Evolutionary conservation across 2,113 vertebrate species (phyloP).

Genomic region (Psettodes erumei): DNA sequence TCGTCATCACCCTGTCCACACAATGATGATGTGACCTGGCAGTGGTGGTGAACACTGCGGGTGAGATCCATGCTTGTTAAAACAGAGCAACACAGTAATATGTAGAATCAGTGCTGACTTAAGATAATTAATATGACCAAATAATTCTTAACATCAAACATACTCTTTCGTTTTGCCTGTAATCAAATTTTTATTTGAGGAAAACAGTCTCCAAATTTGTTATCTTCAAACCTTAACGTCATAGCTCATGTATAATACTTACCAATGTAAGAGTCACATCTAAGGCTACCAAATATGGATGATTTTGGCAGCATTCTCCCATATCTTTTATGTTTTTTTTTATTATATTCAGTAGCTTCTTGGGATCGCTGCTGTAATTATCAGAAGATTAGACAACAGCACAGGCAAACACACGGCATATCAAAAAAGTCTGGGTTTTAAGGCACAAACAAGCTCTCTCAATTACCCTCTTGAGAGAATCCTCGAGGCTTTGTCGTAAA

Average conservation of each 20-base stretch:
- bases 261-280: background rate
- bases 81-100: too few species aligned
- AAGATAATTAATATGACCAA: background rate
- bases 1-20: conserved; percentile 19
- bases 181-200: background rate
- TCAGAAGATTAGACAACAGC: conserved; percentile 47
- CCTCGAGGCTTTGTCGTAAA: conserved; percentile 56
- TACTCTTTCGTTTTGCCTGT: background rate
- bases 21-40: conserved; percentile 48
- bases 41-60: conserved; percentile 2
- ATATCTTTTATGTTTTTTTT: background rate
- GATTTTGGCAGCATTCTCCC: conserved; percentile 4
- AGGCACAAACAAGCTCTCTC: conserved; percentile 54
- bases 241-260: background rate
- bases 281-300: background rate
- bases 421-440: conserved; percentile 32
- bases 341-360: conserved; percentile 36
- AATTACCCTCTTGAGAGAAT: conserved; percentile 66
- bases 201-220: background rate
- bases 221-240: background rate
- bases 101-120: background rate
- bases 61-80: background rate
- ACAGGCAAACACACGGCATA: conserved; percentile 23
- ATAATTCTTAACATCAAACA: too few species aligned
- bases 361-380: conserved; percentile 46